Conservation (phyloP, 2,113 vertebrate genomes). For the Myotis lucifugus region DNA sequence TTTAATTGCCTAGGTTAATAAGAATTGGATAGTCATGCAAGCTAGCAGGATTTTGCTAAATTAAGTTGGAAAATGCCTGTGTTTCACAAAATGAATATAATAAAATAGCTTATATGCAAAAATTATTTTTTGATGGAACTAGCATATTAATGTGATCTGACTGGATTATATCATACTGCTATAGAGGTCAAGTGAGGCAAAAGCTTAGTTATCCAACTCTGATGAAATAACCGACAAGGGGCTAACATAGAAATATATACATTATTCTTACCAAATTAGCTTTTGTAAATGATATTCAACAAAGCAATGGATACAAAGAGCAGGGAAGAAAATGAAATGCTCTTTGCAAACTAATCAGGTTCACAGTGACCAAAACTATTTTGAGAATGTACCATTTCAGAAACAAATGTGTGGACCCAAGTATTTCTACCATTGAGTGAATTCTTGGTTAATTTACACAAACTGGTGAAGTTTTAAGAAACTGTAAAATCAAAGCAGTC, state of each 20-base stretch:
- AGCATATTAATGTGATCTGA: background rate
- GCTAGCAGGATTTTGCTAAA: background rate
- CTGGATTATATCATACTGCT: background rate
- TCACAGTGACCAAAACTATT: slow-evolving; percentile 3
- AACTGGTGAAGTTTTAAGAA: slow-evolving; percentile 8
- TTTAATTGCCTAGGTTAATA: slow-evolving; percentile 39
- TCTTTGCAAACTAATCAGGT: background rate
- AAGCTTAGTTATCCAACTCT: slow-evolving; percentile 23
- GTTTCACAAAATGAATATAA: slow-evolving; percentile 20
- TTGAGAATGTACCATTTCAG: slow-evolving; percentile 34
- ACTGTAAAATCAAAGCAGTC: fast-evolving
- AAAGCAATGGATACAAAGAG: background rate
- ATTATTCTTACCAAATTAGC: slow-evolving; percentile 2
- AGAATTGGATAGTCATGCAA: background rate
- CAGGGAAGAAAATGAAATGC: slow-evolving; percentile 2
- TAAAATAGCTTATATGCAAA: background rate
- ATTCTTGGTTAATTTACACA: background rate
- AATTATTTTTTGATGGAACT: slow-evolving; percentile 35
- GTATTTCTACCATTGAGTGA: background rate
- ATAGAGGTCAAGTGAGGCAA: background rate
- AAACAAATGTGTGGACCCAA: background rate
- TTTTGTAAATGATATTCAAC: slow-evolving; percentile 19
- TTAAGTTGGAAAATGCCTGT: slow-evolving; percentile 37
- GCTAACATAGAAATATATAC: background rate
- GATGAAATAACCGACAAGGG: background rate